phyloP scores from a whole-genome alignment of 2,113 vertebrate species.

The Myiagra hebetior region DNA sequence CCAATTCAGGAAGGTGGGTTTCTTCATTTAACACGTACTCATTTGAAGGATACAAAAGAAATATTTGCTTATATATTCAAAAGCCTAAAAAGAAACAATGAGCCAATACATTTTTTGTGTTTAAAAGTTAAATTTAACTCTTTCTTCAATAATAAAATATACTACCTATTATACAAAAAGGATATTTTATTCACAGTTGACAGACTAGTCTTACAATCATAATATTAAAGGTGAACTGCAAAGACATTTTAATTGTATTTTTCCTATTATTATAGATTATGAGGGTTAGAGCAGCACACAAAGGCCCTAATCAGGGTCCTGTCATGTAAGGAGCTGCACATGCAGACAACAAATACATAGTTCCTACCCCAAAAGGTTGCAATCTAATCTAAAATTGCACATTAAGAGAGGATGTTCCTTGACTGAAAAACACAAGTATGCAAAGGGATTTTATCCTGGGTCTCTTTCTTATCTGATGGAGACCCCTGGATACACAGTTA shows the following conservation, averaged over 20 bases:
- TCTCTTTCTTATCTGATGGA: background rate
- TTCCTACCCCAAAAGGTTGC: background rate
- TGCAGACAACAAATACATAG: background rate
- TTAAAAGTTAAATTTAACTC: slow-evolving; percentile 12
- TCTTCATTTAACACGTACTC: slow-evolving; percentile 39
- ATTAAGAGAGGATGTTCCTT: background rate
- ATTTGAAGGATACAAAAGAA: slow-evolving; percentile 58
- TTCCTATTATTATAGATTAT: background rate
- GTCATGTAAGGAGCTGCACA: background rate
- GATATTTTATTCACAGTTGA: slow-evolving; percentile 17
- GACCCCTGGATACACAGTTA: background rate
- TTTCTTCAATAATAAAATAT: slow-evolving; percentile 43
- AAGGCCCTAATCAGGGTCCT: background rate
- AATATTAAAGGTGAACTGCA: slow-evolving; percentile 31
- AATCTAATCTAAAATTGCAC: background rate
- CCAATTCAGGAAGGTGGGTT: background rate
- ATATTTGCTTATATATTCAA: slow-evolving; percentile 2
- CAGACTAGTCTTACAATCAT: background rate
- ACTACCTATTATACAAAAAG: slow-evolving; percentile 33
- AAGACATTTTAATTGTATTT: background rate
- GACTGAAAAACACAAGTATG: background rate
- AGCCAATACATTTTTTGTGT: background rate
- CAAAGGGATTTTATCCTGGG: background rate
- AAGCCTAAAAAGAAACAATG: slow-evolving; percentile 43
- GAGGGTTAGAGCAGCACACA: background rate